phyloP scores from a whole-genome alignment of 2,113 vertebrate species.

The Lichenostomus cassidix region DNA sequence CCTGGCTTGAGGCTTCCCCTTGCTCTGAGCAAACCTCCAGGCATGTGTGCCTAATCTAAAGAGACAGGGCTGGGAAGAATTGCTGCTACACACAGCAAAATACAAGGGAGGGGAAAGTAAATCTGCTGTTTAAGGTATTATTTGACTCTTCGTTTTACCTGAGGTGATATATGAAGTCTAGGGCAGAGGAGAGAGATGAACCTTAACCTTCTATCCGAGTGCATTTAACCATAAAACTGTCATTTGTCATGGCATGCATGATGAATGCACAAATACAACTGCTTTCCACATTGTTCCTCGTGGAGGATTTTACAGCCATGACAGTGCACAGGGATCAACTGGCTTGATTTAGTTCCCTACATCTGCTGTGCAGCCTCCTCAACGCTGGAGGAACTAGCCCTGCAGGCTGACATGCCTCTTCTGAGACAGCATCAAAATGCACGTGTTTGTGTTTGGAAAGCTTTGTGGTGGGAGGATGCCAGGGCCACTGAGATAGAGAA shows the following conservation, averaged over 20 bases:
- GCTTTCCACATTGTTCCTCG: neutral
- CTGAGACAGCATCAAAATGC: neutral
- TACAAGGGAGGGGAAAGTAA: neutral
- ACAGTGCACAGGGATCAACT: neutral
- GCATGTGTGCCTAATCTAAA: neutral
- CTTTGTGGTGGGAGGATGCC: neutral
- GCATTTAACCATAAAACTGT: slow-evolving; percentile 38
- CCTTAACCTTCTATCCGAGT: slow-evolving; percentile 19
- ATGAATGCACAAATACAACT: slow-evolving; percentile 30
- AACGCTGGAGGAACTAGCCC: neutral
- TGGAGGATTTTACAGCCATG: slow-evolving; percentile 22
- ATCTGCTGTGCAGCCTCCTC: neutral
- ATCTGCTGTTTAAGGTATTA: neutral
- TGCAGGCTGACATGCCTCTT: neutral
- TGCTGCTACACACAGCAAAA: neutral
- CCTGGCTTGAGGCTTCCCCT: neutral
- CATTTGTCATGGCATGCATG: neutral
- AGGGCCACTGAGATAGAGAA: neutral
- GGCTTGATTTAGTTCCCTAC: slow-evolving; percentile 16
- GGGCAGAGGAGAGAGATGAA: slow-evolving; percentile 13
- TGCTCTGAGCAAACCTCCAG: neutral
- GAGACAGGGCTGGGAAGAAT: neutral
- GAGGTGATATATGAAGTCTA: slow-evolving; percentile 24
- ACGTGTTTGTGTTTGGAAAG: neutral
- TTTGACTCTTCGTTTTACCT: slow-evolving; percentile 17